Evolutionary conservation across 2,113 vertebrate genomes (phyloP).

Genomic region (Tautogolabrus adspersus): DNA sequence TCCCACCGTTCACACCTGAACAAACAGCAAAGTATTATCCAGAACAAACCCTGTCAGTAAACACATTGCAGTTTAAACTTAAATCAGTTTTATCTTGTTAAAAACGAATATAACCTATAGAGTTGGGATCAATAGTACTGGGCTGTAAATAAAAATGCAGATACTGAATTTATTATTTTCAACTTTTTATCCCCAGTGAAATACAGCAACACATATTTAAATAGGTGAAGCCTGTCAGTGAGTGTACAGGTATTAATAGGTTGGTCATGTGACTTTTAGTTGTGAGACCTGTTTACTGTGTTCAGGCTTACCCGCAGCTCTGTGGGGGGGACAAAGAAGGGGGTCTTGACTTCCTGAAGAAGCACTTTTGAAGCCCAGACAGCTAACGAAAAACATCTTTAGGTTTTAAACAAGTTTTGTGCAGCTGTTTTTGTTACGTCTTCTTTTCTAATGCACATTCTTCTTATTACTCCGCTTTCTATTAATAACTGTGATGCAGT

Average conservation of each 20-base stretch:
- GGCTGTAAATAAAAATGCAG: no score
- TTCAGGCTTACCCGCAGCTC: slow-evolving; percentile 6
- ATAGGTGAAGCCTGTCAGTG: background rate
- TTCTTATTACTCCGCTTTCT: background rate
- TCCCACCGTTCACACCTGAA: slow-evolving; percentile 23
- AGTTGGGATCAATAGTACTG: no score
- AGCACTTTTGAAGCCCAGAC: background rate
- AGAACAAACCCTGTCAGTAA: background rate
- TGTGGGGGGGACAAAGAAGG: background rate
- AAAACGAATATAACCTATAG: no score
- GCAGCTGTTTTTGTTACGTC: background rate
- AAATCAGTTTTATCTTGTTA: background rate
- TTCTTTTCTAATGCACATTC: background rate
- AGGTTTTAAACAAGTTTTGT: background rate
- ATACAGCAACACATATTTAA: background rate
- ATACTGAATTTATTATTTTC: no score
- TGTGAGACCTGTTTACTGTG: slow-evolving; percentile 4
- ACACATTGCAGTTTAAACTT: background rate
- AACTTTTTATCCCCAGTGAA: no score
- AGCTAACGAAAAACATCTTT: background rate
- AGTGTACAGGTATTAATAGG: background rate
- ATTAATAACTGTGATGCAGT: background rate
- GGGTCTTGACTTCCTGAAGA: slow-evolving; percentile 27
- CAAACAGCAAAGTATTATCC: background rate
- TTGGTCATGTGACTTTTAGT: slow-evolving; percentile 14